Evolutionary conservation across 2,888 invertebrate species (phyloP).

Genomic region (Hermaeophaga mercurialis): DNA sequence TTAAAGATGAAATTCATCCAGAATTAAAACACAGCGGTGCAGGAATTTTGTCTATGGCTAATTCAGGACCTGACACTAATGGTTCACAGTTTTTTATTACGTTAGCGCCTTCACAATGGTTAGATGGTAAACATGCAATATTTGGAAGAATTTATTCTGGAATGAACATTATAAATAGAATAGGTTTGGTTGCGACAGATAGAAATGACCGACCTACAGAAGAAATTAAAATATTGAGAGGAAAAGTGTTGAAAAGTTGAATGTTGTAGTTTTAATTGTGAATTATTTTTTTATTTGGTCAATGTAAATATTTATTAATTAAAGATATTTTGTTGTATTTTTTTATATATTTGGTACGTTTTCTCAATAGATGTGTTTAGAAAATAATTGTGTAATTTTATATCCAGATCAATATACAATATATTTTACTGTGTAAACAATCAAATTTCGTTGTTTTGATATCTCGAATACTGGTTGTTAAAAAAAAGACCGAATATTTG

Average conservation of each 20-base stretch:
- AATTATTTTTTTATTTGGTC: no score
- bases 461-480: no score
- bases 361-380: no score
- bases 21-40: conserved; percentile 95
- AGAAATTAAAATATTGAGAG: conserved; percentile 78
- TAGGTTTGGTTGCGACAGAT: conserved; percentile 94
- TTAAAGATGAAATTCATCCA: conserved; percentile 93
- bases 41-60: conserved; percentile 96
- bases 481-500: no score
- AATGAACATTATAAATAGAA: conserved; percentile 89
- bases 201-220: conserved; percentile 90
- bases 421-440: no score
- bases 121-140: conserved; percentile 97
- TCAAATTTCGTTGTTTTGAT: no score
- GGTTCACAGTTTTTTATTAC: conserved; percentile 99
- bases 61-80: conserved; percentile 95
- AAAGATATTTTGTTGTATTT: no score
- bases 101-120: conserved; percentile 94
- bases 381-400: no score
- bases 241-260: conserved; percentile 57
- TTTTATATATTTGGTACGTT: no score
- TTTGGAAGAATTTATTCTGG: conserved; percentile 90
- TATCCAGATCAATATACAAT: no score
- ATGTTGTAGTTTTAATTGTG: conserved; percentile 5
- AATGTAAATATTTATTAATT: no score